Evolutionary conservation across 2,797 vertebrate genomes (phyloP).

Genomic region (Clarias pachynema): DNA sequence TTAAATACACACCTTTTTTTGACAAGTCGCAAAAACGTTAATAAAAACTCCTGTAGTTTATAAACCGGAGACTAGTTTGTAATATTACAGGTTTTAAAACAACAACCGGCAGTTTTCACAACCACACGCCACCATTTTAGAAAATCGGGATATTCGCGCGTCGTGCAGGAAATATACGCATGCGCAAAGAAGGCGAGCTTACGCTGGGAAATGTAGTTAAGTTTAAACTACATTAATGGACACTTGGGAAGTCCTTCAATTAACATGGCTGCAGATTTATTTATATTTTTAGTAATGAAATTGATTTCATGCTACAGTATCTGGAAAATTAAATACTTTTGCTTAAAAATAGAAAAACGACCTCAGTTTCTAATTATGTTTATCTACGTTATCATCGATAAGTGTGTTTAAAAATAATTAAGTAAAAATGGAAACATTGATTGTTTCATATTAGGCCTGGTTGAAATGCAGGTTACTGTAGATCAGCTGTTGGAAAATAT

Average conservation of each 20-base stretch:
- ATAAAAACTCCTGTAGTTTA: not conserved
- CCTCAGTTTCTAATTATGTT: not conserved
- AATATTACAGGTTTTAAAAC: not conserved
- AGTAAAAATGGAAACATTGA: not conserved
- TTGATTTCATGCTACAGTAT: not conserved
- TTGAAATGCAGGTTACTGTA: not conserved
- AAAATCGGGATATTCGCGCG: constrained; percentile 66
- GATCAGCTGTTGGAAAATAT: not conserved
- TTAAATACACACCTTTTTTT: constrained; percentile 34
- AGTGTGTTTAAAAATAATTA: not conserved
- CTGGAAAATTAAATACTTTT: not conserved
- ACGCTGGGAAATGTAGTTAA: constrained; percentile 51
- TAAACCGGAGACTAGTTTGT: not conserved
- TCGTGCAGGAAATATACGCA: constrained; percentile 48
- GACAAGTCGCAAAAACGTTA: constrained; percentile 2
- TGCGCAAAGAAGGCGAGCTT: constrained; percentile 43
- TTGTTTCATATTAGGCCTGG: not conserved
- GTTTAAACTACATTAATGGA: too few relatives aligned
- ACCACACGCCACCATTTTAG: constrained; percentile 78
- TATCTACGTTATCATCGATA: not conserved
- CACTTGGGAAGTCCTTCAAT: not conserved
- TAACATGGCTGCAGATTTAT: not conserved
- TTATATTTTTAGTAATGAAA: not conserved
- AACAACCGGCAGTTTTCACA: constrained; percentile 34
- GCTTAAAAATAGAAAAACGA: not conserved